Base-by-base conservation (phyloP, 92 coral and sea anemone species). In the Porites cylindrica region DNA sequence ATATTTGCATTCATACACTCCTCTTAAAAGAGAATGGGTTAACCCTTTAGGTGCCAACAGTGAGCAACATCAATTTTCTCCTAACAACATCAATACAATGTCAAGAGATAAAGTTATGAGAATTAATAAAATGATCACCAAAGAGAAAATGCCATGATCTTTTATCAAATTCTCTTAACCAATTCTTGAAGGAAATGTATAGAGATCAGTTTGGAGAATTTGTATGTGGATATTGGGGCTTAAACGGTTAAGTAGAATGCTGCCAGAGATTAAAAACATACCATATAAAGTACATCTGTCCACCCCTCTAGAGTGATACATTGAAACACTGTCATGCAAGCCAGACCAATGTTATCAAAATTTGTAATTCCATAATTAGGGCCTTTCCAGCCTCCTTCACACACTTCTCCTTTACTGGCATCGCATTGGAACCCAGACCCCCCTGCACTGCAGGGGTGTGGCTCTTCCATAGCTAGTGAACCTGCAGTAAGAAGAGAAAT, bases 221-320 rank as follows among this genome's bases (percentile, higher is more conserved):
- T 23, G 14, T 9, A 12, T 7, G 60, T 9, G 2, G 59, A 7
- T 54, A 9, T 54, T 54, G 60, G 60, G 3, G 13, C 12, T 13
- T 13, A 54, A 54, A 54, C 13, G 61, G 61, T 56, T 56, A 2
- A 12, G 16, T 10, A 10, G 13, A 14, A 11, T 10, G 17, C 61
- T 56, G 16, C 61, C 47, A 38, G 11, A 56, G 61, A 24, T 47
- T 7, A 3, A 8, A 14, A 24, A 91, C 99, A 86, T 81, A 97
- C 99, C 93, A 88, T 92, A 88, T 97, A 97, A 91, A 97, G 56
- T 53, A 97, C 99, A 86, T 97, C 99, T 72, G 99, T 97, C 99
- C 99, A 97, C 21, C 99, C 99, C 75, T 97, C 99, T 11, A 97
- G 92, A 11, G 99, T 97, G 65, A 97, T 95, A 64, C 99, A 97